These are phyloP conservation scores for Urosaurus nigricauda DNA, from an alignment of 2,797 vertebrate genomes.

Conservation along the genomic window DNA sequence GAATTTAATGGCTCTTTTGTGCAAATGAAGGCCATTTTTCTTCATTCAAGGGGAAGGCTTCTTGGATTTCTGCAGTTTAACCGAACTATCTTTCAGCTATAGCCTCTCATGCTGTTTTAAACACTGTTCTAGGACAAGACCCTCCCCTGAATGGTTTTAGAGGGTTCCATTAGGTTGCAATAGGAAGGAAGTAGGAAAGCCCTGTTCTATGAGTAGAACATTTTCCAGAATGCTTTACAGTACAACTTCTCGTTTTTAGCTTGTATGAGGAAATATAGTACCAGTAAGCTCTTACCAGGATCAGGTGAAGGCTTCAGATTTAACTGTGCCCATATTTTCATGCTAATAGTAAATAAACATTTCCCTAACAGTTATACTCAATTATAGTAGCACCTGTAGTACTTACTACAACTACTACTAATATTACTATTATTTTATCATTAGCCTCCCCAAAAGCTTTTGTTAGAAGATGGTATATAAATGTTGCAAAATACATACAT, in stretches of 20 bases:
- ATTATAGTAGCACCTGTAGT: constrained; percentile 50
- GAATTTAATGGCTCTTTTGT: background rate
- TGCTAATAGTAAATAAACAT: background rate
- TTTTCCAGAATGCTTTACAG: background rate
- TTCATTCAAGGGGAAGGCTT: background rate
- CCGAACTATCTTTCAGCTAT: background rate
- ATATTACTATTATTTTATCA: constrained; percentile 25
- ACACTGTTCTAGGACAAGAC: background rate
- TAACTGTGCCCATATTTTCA: background rate
- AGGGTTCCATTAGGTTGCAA: background rate
- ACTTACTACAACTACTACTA: background rate
- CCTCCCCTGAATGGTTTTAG: background rate
- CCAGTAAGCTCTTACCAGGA: background rate
- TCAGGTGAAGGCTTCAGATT: background rate
- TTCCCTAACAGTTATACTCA: background rate
- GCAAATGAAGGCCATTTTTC: background rate
- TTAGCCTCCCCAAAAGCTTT: background rate
- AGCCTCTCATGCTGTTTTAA: background rate
- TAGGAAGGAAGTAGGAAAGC: background rate
- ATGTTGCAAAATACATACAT: background rate
- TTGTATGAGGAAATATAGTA: background rate
- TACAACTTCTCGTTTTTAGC: background rate
- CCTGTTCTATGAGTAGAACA: too few relatives aligned
- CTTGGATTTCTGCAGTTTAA: background rate
- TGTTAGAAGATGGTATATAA: background rate